Conservation (phyloP, 2,797 vertebrate genomes). For the Hemibagrus guttatus region DNA sequence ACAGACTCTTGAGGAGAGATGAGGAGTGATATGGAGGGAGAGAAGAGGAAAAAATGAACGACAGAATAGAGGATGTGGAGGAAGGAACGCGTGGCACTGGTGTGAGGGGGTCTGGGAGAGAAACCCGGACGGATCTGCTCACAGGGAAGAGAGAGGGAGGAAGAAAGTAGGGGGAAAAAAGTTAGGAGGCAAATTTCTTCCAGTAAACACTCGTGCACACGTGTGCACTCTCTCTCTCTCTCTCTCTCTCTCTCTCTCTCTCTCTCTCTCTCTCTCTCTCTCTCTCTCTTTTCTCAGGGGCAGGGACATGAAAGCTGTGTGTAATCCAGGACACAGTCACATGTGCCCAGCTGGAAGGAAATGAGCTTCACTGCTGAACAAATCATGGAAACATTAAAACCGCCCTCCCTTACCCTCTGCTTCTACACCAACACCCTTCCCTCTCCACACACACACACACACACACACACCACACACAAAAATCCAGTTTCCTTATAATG, state of each 20-base stretch:
- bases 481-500: slow-evolving; percentile 9
- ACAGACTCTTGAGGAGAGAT: slow-evolving; percentile 43
- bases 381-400: slow-evolving; percentile 65
- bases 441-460: slow-evolving; percentile 32
- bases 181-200: slow-evolving; percentile 37
- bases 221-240: slow-evolving; percentile 46
- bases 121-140: slow-evolving; percentile 30
- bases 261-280: slow-evolving; percentile 52
- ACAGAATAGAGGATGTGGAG: slow-evolving; percentile 13
- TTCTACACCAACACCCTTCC: slow-evolving; percentile 50
- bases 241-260: slow-evolving; percentile 10
- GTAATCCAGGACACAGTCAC: slow-evolving; percentile 55
- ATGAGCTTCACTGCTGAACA: slow-evolving; percentile 66
- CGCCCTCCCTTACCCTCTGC: slow-evolving; percentile 19
- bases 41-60: slow-evolving; percentile 23
- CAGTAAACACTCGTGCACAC: slow-evolving; percentile 43
- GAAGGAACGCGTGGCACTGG: slow-evolving; percentile 52
- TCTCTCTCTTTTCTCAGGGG: no score
- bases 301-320: slow-evolving; percentile 24
- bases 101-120: slow-evolving; percentile 40
- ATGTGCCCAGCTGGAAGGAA: slow-evolving; percentile 51
- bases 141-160: slow-evolving; percentile 59
- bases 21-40: slow-evolving; percentile 25
- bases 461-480: slow-evolving; percentile 33
- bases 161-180: slow-evolving; percentile 40